Evolutionary conservation across 2,888 invertebrate genomes (phyloP).

Genomic region (Cheilosia urbana): DNA sequence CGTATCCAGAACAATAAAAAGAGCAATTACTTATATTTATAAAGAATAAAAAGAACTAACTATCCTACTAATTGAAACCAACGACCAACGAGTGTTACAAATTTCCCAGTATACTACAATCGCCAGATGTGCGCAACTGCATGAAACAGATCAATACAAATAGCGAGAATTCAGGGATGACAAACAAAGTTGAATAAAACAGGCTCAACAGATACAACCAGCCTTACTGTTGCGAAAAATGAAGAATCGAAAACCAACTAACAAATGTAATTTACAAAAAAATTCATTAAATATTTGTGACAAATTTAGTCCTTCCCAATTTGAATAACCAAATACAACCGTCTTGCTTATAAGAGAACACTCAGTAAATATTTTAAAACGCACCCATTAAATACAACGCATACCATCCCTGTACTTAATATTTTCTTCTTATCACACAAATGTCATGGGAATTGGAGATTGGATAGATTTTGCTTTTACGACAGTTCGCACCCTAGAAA

Average conservation of each 20-base stretch:
- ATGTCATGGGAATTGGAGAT: slow-evolving; percentile 30
- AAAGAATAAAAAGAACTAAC: no score
- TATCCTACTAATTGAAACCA: no score
- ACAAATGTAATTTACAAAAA: no score
- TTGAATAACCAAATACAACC: no score
- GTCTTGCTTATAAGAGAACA: no score
- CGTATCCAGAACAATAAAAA: no score
- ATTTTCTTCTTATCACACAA: slow-evolving; percentile 51
- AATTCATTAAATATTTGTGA: no score
- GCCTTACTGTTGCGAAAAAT: no score
- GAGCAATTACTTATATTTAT: no score
- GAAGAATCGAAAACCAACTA: no score
- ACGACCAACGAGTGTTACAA: neutral
- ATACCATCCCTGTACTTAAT: slow-evolving; percentile 44
- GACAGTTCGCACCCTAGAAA: neutral
- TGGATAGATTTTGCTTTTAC: neutral
- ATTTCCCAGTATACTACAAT: neutral
- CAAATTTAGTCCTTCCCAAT: no score
- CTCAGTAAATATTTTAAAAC: neutral
- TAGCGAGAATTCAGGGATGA: slow-evolving; percentile 9
- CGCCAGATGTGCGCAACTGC: slow-evolving; percentile 35
- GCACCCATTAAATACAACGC: neutral
- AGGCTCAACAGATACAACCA: no score
- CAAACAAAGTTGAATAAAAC: neutral
- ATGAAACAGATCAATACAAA: slow-evolving; percentile 23